A percentile compares a stretch with the other conserved stretches of the same genome.
These are phyloP conservation scores for Coleophora flavipennella DNA, from an alignment of 2,888 invertebrate species.

Conservation along the genomic window DNA sequence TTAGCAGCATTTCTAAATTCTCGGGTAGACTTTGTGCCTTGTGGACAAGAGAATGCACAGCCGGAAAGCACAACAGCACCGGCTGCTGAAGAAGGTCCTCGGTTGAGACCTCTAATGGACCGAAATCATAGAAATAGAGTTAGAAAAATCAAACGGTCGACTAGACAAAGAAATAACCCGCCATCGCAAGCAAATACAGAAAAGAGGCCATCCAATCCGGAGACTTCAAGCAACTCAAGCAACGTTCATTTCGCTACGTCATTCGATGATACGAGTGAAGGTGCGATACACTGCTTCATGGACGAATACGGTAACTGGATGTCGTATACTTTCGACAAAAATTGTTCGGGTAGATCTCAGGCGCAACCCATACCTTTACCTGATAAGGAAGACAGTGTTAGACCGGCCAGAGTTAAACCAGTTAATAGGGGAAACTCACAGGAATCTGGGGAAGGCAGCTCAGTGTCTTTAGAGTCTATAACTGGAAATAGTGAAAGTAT, in stretches of 20 bases:
- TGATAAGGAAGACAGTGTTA: slow-evolving; percentile 42
- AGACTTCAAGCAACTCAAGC: slow-evolving; percentile 38
- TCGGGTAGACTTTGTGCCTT: slow-evolving; percentile 69
- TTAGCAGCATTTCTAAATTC: slow-evolving; percentile 77
- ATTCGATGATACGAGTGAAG: slow-evolving; percentile 87
- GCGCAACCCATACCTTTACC: slow-evolving; percentile 49
- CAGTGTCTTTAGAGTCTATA: slow-evolving; percentile 62
- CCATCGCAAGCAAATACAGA: slow-evolving; percentile 37
- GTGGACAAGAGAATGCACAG: slow-evolving; percentile 42
- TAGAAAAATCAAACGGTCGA: slow-evolving; percentile 70
- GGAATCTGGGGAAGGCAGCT: slow-evolving; percentile 61
- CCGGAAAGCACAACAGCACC: slow-evolving; percentile 24
- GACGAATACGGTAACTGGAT: slow-evolving; percentile 91
- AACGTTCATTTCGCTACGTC: slow-evolving; percentile 81
- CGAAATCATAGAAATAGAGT: slow-evolving; percentile 65
- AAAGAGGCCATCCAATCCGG: slow-evolving; percentile 37
- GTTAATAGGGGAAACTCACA: slow-evolving; percentile 49
- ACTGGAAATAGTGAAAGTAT: slow-evolving; percentile 51
- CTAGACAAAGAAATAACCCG: slow-evolving; percentile 59
- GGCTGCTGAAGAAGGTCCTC: slow-evolving; percentile 42
- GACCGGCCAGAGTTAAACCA: slow-evolving; percentile 38
- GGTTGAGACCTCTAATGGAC: slow-evolving; percentile 61
- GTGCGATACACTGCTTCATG: slow-evolving; percentile 88
- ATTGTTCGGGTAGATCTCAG: slow-evolving; percentile 71
- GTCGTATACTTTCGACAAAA: slow-evolving; percentile 86